phyloP scores from a whole-genome alignment of 2,888 invertebrate species.

The Petrolisthes cinctipes region DNA sequence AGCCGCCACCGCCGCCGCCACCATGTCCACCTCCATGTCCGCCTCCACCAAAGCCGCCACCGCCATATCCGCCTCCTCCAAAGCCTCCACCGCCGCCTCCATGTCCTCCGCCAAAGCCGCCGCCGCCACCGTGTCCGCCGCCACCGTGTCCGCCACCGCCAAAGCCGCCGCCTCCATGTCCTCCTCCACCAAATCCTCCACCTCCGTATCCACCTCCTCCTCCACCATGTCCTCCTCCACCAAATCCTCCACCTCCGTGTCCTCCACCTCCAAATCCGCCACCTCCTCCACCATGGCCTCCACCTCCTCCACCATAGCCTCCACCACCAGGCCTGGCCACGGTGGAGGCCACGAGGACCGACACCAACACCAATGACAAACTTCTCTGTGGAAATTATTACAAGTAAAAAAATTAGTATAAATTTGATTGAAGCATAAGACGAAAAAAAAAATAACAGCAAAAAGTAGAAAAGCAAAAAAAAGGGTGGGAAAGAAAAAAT shows the following conservation, averaged over 20 bases:
- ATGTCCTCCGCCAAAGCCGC: constrained; percentile 1
- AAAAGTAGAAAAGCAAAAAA: too few species aligned
- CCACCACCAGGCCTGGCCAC: not conserved
- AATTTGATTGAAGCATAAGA: too few species aligned
- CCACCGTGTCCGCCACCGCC: not conserved
- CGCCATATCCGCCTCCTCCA: not conserved
- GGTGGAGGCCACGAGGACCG: constrained; percentile 9
- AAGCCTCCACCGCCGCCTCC: not conserved
- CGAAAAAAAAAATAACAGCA: too few species aligned
- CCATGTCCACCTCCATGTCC: not conserved
- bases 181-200: not conserved
- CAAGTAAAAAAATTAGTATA: too few species aligned
- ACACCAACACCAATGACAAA: not conserved
- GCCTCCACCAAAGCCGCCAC: not conserved
- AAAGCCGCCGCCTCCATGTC: not conserved
- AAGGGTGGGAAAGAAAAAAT: too few species aligned
- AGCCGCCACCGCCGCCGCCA: not conserved
- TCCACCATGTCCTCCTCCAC: not conserved
- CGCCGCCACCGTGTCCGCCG: not conserved
- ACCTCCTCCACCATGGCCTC: not conserved
- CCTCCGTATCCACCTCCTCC: not conserved
- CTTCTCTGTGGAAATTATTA: not conserved
- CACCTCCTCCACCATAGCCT: not conserved
- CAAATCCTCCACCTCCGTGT: not conserved
- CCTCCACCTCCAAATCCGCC: not conserved